These are phyloP conservation scores for Drosophila histrio DNA, from an alignment of 2,888 invertebrate genomes.

Conservation along the genomic window DNA sequence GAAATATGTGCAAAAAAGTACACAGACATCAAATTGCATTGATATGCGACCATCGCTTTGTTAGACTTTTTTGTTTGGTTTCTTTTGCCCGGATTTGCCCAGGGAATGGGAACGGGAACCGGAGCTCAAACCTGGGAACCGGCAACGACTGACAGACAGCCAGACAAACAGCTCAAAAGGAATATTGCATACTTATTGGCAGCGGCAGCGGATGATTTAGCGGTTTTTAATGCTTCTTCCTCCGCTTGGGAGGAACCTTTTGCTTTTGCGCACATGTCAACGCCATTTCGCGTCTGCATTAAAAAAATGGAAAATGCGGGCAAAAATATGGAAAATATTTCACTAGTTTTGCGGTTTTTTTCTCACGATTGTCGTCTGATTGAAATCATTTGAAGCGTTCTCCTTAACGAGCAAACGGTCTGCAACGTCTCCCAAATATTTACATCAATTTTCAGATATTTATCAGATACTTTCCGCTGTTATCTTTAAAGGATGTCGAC, in stretches of 20 bases:
- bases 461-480: not conserved
- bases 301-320: constrained; percentile 47
- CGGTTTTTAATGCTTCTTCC: constrained; percentile 73
- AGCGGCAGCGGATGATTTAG: constrained; percentile 74
- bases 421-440: constrained; percentile 37
- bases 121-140: constrained; percentile 20
- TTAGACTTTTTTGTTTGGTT: constrained; percentile 69
- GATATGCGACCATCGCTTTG: constrained; percentile 69
- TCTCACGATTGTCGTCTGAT: constrained; percentile 37
- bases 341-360: constrained; percentile 2
- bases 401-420: constrained; percentile 11
- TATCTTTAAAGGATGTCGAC: too few species aligned
- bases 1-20: constrained; percentile 55
- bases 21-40: constrained; percentile 71
- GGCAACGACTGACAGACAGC: constrained; percentile 54
- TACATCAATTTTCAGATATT: constrained; percentile 16
- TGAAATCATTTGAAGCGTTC: constrained; percentile 53
- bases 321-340: constrained; percentile 39
- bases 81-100: constrained; percentile 29
- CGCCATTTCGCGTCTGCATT: constrained; percentile 58
- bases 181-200: constrained; percentile 78
- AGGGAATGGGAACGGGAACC: constrained; percentile 1
- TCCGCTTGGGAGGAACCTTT: constrained; percentile 32
- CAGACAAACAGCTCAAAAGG: constrained; percentile 67
- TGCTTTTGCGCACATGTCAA: constrained; percentile 62